Conservation (phyloP, 2,797 vertebrate species). For the Adelosebastes latens region DNA sequence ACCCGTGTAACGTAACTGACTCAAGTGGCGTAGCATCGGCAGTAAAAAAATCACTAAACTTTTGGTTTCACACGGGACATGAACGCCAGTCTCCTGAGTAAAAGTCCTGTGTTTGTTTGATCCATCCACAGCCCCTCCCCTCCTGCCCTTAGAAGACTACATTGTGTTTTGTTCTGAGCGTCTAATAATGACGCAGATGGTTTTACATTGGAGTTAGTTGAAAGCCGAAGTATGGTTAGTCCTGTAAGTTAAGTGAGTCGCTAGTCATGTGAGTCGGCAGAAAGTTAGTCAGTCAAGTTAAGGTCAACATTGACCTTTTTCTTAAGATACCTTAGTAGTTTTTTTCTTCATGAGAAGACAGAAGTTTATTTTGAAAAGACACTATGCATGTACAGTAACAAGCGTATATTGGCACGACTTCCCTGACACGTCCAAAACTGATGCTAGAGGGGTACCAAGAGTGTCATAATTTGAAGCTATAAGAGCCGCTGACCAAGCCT, state of each 20-base stretch:
- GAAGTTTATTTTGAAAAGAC: background rate
- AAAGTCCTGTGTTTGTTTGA: background rate
- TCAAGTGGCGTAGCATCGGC: no score
- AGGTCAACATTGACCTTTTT: background rate
- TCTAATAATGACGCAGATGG: background rate
- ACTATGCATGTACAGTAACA: background rate
- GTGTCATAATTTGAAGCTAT: background rate
- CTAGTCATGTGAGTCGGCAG: no score
- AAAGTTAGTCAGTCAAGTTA: no score
- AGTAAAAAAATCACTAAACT: no score
- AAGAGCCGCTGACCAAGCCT: background rate
- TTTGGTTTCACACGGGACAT: no score
- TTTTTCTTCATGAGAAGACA: background rate
- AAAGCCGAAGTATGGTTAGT: rapidly evolving
- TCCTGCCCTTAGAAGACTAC: background rate
- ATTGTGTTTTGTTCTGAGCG: no score
- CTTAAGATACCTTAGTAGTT: background rate
- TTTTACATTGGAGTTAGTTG: background rate
- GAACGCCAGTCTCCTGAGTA: background rate
- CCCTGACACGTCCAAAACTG: background rate
- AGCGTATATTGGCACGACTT: background rate
- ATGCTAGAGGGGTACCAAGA: background rate
- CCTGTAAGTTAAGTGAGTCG: background rate
- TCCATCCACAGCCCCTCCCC: no score
- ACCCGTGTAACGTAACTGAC: background rate